Conservation (phyloP, 1,140 invertebrate genomes). For the Phenacoccus solenopsis region DNA sequence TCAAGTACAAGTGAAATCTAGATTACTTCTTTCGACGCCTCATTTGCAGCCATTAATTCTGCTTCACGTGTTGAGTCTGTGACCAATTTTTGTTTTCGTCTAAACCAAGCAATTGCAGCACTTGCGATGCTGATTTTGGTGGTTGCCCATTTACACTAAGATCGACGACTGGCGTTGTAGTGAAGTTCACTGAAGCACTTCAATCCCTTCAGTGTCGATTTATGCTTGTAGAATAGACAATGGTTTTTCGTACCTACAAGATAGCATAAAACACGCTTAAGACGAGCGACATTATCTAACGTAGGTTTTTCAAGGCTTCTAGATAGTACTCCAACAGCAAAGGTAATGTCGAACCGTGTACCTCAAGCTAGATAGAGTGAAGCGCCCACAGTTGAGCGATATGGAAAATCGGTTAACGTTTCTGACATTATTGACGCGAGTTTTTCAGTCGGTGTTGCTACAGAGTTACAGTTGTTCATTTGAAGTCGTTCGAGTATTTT, state of each 20-base stretch:
- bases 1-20: conserved; percentile 26
- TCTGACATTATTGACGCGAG: no score
- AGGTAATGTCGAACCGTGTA: conserved; percentile 32
- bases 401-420: conserved; percentile 23
- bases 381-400: conserved; percentile 27
- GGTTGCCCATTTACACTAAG: conserved; percentile 23
- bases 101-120: conserved; percentile 28
- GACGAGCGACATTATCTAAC: background rate
- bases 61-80: conserved; percentile 31
- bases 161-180: conserved; percentile 13
- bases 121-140: conserved; percentile 24
- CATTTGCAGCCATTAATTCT: conserved; percentile 31
- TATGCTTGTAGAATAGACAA: conserved; percentile 6
- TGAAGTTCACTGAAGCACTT: conserved; percentile 24
- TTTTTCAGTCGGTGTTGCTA: no score
- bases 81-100: conserved; percentile 29
- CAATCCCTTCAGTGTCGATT: conserved; percentile 20
- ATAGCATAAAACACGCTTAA: conserved; percentile 24
- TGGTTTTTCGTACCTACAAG: conserved; percentile 21
- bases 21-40: conserved; percentile 27
- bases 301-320: conserved; percentile 20
- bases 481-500: no score
- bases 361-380: conserved; percentile 31
- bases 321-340: conserved; percentile 27
- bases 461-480: no score